These are phyloP conservation scores for Typhlichthys eigenmanni DNA, from an alignment of 2,797 vertebrate species.

Conservation along the genomic window DNA sequence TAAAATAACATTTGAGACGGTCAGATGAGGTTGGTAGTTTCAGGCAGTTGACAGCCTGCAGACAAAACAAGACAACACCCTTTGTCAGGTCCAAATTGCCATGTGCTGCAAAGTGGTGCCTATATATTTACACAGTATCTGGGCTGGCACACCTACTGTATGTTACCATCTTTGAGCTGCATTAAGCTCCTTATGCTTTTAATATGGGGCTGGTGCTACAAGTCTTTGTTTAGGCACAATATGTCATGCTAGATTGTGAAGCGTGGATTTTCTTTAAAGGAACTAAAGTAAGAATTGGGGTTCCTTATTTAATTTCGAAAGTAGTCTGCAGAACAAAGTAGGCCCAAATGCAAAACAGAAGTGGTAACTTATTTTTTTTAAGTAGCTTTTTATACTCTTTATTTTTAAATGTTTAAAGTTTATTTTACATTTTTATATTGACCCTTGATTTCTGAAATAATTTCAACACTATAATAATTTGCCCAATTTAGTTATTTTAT, in stretches of 20 bases:
- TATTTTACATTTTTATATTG: background rate
- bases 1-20: no score
- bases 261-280: conserved; percentile 30
- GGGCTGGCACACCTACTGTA: conserved; percentile 2
- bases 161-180: conserved; percentile 27
- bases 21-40: background rate
- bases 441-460: background rate
- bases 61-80: background rate
- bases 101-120: background rate
- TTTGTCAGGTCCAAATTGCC: background rate
- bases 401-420: background rate
- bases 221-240: conserved; percentile 12
- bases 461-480: background rate
- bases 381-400: background rate
- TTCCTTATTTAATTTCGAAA: conserved; percentile 39
- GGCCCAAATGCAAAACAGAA: background rate
- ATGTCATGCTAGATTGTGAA: conserved; percentile 12
- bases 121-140: conserved; percentile 11
- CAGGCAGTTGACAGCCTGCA: background rate
- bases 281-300: conserved; percentile 36
- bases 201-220: conserved; percentile 17
- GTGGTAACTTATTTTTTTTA: background rate
- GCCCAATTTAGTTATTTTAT: background rate
- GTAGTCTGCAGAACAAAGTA: conserved; percentile 1
- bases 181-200: conserved; percentile 59